Conservation (phyloP, 2,888 invertebrate genomes). For the Gryllus longicercus region DNA sequence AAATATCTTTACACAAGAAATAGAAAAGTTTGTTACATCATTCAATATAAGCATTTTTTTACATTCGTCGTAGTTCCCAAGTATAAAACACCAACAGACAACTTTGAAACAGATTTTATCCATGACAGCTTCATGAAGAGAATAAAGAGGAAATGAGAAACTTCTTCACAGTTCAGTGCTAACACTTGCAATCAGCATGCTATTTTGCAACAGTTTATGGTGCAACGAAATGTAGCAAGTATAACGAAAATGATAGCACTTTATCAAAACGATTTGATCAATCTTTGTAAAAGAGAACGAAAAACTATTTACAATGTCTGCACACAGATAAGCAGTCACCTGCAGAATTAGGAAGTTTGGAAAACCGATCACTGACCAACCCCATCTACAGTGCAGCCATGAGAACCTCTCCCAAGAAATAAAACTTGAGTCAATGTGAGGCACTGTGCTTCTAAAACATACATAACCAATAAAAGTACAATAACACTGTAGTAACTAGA, state of each 20-base stretch:
- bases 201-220: no score
- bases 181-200: no score
- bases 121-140: no score
- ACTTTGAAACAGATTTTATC: no score
- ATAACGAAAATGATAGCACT: no score
- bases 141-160: no score
- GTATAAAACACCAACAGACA: no score
- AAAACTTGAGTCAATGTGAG: background rate
- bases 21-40: background rate
- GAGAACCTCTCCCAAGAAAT: background rate
- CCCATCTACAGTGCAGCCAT: no score
- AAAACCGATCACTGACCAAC: no score
- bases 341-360: background rate
- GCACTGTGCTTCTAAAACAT: slow-evolving; percentile 9
- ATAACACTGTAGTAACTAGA: slow-evolving; percentile 54
- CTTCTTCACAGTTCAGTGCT: no score
- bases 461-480: background rate
- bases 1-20: background rate
- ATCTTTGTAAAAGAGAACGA: slow-evolving; percentile 4
- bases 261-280: background rate
- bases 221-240: background rate
- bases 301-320: background rate
- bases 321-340: background rate
- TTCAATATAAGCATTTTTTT: background rate
- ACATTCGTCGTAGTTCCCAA: no score